A percentile compares a stretch with the other conserved stretches of the same genome.
These are phyloP conservation scores for Propsilocerus akamusi DNA, from an alignment of 1,140 invertebrate genomes.

Conservation along the genomic window DNA sequence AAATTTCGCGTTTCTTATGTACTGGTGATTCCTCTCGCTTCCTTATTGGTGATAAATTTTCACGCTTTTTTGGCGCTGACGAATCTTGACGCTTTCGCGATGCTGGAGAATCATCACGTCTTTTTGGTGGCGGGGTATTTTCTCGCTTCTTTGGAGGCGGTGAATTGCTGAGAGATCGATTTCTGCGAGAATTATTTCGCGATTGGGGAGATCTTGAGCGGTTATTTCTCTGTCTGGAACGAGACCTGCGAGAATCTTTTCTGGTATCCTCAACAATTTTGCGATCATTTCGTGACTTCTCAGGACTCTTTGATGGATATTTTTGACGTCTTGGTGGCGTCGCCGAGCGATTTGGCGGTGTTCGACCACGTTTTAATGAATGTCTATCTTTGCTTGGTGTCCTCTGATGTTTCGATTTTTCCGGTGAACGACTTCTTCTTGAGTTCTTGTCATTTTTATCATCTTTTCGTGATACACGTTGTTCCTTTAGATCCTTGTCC, in stretches of 20 bases:
- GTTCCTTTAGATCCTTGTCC: no score
- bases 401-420: neutral
- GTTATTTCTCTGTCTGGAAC: conserved; percentile 5
- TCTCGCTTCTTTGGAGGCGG: neutral
- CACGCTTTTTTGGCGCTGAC: neutral
- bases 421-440: neutral
- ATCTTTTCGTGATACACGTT: no score
- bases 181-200: neutral
- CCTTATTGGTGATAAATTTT: neutral
- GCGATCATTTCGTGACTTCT: no score
- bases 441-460: neutral
- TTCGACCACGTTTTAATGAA: neutral
- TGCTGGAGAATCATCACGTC: neutral
- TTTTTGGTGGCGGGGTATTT: neutral
- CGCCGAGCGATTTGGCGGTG: neutral
- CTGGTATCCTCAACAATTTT: no score
- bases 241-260: no score
- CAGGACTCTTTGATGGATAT: neutral
- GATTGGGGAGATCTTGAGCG: neutral
- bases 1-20: neutral
- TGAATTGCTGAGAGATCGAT: neutral
- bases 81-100: neutral
- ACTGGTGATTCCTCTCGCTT: neutral
- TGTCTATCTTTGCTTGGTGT: neutral
- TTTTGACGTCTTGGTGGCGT: neutral